Evolutionary conservation across 2,113 vertebrate species (phyloP), one percentile per base, ranked within the genome.

Genomic region (Ascaphus truei): DNA sequence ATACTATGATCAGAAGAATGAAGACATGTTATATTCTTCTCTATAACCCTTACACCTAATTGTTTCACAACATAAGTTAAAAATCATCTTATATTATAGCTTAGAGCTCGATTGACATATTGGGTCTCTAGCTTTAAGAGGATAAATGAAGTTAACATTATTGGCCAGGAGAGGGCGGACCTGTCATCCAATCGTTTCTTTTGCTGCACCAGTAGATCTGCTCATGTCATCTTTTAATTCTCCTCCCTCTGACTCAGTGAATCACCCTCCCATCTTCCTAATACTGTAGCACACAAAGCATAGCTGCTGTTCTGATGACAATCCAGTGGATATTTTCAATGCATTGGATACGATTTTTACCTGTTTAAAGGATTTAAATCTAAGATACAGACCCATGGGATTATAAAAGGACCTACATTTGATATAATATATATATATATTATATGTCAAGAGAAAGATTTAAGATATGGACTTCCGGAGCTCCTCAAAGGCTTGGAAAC

Each of bases 401-500:
- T 68, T 58, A 48, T 39, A 20, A 68, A 31, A 58, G 29, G 39
- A 47, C 26, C 27, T 58, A 47, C 23, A 33, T 33, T 18, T 7
- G 31, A 36, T 11, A 23, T n/a, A n/a, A n/a, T n/a, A n/a, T n/a
- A n/a, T n/a, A n/a, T n/a, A n/a, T n/a, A n/a, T n/a, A n/a, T n/a
- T n/a, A 34, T 16, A 45, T 57, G 22, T 33, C 26, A 43, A 43
- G 34, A 18, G n/a, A 53, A 30, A 20, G 5, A n/a, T 30, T n/a
- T 67, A 41, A 48, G 84, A 78, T 84, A 88, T 90, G 89, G 83
- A 86, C 74, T 75, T 74, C 1, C n/a, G 64, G 76, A 79, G 75
- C 72, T 56, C 75, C 80, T 73, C 80, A 75, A 85, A 76, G 77
- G 6, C 26, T 58, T 68, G 65, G 65, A 68, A 59, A 68, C 59